Evolutionary conservation across 2,113 vertebrate species (phyloP).

Genomic region (Glareola pratincola): DNA sequence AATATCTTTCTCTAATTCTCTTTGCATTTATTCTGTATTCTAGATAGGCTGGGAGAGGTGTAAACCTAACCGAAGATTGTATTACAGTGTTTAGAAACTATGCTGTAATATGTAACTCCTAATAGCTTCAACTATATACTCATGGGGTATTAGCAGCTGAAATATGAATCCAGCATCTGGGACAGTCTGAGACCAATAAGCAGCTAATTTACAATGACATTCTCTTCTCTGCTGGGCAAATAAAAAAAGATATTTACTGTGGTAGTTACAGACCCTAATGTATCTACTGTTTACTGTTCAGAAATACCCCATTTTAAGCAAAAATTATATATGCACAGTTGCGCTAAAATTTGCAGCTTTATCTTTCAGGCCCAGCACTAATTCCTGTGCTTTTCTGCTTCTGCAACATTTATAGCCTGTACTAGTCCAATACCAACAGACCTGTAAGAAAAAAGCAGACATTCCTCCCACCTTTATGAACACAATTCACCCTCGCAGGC

Average conservation of each 20-base stretch:
- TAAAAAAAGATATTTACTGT: neutral
- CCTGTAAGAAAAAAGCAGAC: accelerated
- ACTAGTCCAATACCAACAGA: neutral
- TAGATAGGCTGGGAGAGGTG: neutral
- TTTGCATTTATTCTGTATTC: neutral
- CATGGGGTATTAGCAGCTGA: neutral
- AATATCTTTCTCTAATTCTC: neutral
- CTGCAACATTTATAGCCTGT: neutral
- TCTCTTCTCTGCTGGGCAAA: neutral
- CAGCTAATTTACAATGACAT: neutral
- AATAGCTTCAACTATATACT: neutral
- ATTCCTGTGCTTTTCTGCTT: neutral
- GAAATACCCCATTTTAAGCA: neutral
- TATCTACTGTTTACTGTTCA: neutral
- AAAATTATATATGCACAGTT: neutral
- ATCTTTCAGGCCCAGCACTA: neutral
- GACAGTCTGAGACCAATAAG: constrained; percentile 6
- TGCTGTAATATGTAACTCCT: neutral
- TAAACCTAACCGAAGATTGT: neutral
- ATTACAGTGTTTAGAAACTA: neutral
- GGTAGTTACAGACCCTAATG: neutral
- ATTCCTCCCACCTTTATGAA: neutral
- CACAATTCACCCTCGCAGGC: neutral
- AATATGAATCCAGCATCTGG: neutral
- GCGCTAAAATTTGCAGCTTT: neutral